Evolutionary conservation across 2,888 invertebrate species (phyloP), one percentile per base, ranked within the genome.

Genomic region (Phyllotreta cruciferae): DNA sequence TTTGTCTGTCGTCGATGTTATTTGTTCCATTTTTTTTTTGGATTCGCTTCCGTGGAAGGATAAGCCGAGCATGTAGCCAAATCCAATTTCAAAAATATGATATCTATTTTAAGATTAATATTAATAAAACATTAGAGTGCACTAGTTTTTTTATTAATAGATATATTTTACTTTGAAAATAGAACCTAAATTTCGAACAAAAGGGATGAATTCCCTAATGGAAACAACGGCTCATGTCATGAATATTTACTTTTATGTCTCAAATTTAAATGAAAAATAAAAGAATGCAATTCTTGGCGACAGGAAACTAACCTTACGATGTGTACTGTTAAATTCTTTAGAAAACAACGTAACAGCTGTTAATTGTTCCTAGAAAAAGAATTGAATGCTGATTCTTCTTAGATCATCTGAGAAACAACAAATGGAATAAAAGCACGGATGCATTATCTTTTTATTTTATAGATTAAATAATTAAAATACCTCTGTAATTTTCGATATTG

Each of bases 1-100:
- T 52, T 52, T 52, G 52, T 52, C 52, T 52, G 37, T 52, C 37
- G 37, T 49, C 49, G 49, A 49, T 49, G 49, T 47, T 47, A 11
- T 34, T 47, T 14, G 14, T 47, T 11, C 34, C 34, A 7, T 47
- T 47, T 47, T 6, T n/a, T 47, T 9, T 50, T 52, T 38, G 37
- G 36, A 37, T 7, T 9, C 13, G n/a, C 38, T 52, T 52, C 38
- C 37, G 8, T 37, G 36, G 37, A 36, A 52, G 49, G 6, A 49
- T 24, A 35, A 52, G 38, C 8, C 36, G 10, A 24, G 9, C 14
- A 47, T 47, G 5, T 47, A 47, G 41, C 41, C 10, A 41, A 41
- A 41, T 10, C 10, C 9, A 41, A 41, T 41, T 41, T 41, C 41
- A n/a, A 41, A 41, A 41, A 41, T 41, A 41, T 41, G 41, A 10